Base-by-base conservation (phyloP, 2,113 vertebrate genomes). In the Aythya baeri region DNA sequence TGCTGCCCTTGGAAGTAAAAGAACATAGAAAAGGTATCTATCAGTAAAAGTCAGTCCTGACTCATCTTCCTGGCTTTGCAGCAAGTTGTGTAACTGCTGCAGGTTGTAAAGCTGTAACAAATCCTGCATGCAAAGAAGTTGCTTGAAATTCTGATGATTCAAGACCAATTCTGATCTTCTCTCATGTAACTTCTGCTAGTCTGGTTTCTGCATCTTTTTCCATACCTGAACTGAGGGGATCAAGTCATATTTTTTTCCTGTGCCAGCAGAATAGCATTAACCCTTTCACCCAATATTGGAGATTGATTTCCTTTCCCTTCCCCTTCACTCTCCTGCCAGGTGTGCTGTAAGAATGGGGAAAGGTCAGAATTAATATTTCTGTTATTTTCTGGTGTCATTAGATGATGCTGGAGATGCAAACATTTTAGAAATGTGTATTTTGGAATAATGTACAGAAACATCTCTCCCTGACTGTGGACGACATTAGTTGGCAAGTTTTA, bases 21-120 rank as follows among this genome's bases (percentile, higher is more conserved):
- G 89, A 91, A 49, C n/a, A 6, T 17, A 26, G 87, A 72, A 80
- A 79, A 27, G 93, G 58, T 18, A 23, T 11, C 55, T 34, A n/a
- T 86, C 92, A 44, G 68, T 76, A 65, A 2, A 88, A 83, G 38
- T 83, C 83, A 62, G 49, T 57, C 70, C 83, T 96, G 94, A 96
- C 70, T 95, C 92, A 93, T 91, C 88, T 75, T 59, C 61, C 86
- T 88, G 88, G 73, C 92, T 92, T 91, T 94, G 92, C 92, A 88
- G 88, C 58, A n/a, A 41, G 65, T 94, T 96, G 80, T 82, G 66
- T 92, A 94, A 93, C 88, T 93, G 7, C 71, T 92, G 92, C 88
- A 73, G 76, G 73, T 89, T 43, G 38, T 75, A 72, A 81, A 83
- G 70, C 90, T 88, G 5, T 59, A 83, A 31, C 38, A 73, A 72